phyloP scores from a whole-genome alignment of 2,113 vertebrate genomes.

The Dicerorhinus sumatrensis region DNA sequence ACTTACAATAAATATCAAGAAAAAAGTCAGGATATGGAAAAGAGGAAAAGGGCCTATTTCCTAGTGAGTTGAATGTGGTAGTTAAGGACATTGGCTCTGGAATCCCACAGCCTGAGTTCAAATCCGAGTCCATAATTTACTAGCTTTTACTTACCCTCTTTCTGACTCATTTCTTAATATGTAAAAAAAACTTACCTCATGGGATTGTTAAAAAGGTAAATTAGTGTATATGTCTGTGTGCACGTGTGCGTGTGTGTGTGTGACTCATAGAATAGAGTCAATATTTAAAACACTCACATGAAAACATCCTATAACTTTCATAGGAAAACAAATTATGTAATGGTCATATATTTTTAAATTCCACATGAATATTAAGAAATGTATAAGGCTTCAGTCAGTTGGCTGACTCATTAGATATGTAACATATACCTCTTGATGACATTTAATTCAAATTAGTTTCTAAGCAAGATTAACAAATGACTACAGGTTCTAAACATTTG shows the following conservation, averaged over 20 bases:
- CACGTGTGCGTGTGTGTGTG: background rate
- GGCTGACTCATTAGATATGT: background rate
- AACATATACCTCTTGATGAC: background rate
- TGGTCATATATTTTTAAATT: background rate
- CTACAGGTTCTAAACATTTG: background rate
- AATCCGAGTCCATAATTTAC: background rate
- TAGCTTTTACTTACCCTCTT: background rate
- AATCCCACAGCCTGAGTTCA: background rate
- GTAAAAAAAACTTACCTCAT: background rate
- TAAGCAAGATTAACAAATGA: constrained; percentile 5
- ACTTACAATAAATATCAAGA: background rate
- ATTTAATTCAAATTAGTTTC: constrained; percentile 17
- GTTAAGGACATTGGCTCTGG: background rate
- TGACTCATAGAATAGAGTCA: background rate
- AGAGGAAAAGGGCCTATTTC: background rate
- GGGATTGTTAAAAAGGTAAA: background rate
- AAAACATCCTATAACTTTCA: background rate
- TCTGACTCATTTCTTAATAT: background rate
- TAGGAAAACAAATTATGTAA: constrained; percentile 31
- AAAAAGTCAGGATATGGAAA: background rate
- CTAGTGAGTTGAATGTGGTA: background rate
- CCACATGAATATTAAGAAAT: background rate
- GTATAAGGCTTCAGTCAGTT: background rate
- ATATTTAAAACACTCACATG: constrained; percentile 16
- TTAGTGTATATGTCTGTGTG: background rate